Conservation (phyloP, 1,140 invertebrate species). For the Drosophila lowei region DNA sequence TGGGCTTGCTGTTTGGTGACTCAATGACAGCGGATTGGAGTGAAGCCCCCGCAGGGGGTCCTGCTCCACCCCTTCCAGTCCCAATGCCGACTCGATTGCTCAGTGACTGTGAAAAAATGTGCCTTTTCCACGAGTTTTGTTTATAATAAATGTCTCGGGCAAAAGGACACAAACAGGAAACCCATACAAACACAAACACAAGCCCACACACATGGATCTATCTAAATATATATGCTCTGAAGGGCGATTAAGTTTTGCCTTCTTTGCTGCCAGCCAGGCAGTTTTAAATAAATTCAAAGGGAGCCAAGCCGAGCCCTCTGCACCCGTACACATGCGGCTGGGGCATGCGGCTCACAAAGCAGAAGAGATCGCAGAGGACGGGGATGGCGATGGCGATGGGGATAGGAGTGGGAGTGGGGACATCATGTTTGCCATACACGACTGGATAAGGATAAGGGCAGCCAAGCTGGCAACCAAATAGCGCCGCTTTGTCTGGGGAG, state of each 20-base stretch:
- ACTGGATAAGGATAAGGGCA: conserved; percentile 23
- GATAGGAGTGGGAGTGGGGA: too few relatives aligned
- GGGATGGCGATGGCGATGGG: neutral
- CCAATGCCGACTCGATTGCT: conserved; percentile 30
- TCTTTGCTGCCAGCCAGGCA: conserved; percentile 36
- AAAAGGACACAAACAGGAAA: conserved; percentile 31
- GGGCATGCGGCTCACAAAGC: conserved; percentile 11
- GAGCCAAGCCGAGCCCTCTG: neutral
- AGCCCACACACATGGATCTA: too few relatives aligned
- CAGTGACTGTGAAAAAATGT: conserved; percentile 50
- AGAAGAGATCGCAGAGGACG: neutral
- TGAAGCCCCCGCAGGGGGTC: conserved; percentile 8
- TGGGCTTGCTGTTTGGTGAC: conserved; percentile 17
- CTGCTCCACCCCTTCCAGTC: too few relatives aligned
- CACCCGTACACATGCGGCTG: conserved; percentile 4
- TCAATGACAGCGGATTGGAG: conserved; percentile 11
- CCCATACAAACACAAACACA: neutral
- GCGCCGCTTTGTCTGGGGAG: conserved; percentile 62
- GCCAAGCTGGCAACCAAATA: conserved; percentile 30
- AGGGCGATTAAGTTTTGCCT: conserved; percentile 40
- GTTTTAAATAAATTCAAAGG: conserved; percentile 59
- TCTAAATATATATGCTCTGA: conserved; percentile 14
- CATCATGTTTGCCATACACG: conserved; percentile 34
- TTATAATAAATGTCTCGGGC: conserved; percentile 58
- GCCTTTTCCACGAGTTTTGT: conserved; percentile 18